Evolutionary conservation across 1,140 invertebrate genomes (phyloP).

Genomic region (Rhyacophila brunnea): DNA sequence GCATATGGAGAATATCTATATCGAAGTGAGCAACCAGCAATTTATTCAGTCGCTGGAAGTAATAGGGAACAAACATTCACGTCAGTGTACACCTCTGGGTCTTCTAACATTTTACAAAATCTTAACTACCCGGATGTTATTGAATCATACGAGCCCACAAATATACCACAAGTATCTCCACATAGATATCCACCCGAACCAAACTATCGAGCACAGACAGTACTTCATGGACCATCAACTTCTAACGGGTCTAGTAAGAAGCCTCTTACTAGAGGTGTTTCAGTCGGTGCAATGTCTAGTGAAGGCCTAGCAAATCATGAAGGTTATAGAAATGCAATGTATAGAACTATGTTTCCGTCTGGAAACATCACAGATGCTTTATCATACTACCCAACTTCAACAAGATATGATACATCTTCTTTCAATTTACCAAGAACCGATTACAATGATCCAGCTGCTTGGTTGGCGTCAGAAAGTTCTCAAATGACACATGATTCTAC

Average conservation of each 20-base stretch:
- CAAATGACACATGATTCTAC: constrained; percentile 57
- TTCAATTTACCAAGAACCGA: constrained; percentile 57
- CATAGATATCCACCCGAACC: constrained; percentile 53
- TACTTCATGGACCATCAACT: constrained; percentile 47
- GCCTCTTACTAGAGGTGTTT: constrained; percentile 51
- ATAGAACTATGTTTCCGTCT: constrained; percentile 66
- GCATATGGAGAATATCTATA: constrained; percentile 55
- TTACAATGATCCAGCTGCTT: constrained; percentile 57
- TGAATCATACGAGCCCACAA: constrained; percentile 63
- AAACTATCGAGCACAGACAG: constrained; percentile 55
- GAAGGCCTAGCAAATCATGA: constrained; percentile 63
- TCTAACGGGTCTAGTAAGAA: constrained; percentile 45
- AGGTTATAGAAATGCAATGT: constrained; percentile 63
- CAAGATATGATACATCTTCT: constrained; percentile 63
- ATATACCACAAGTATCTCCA: constrained; percentile 44
- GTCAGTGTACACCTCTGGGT: constrained; percentile 67
- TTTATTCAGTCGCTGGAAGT: constrained; percentile 72
- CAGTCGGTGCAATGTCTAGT: constrained; percentile 52
- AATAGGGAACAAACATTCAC: constrained; percentile 68
- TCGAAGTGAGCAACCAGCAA: constrained; percentile 64
- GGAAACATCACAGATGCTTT: constrained; percentile 74
- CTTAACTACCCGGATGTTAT: constrained; percentile 66
- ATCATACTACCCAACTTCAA: constrained; percentile 72
- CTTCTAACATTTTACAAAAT: constrained; percentile 59
- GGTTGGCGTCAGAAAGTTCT: constrained; percentile 57